A percentile compares a stretch with the other conserved stretches of the same genome.
phyloP scores from a whole-genome alignment of 2,888 invertebrate species.

The Eilema griseolum region DNA sequence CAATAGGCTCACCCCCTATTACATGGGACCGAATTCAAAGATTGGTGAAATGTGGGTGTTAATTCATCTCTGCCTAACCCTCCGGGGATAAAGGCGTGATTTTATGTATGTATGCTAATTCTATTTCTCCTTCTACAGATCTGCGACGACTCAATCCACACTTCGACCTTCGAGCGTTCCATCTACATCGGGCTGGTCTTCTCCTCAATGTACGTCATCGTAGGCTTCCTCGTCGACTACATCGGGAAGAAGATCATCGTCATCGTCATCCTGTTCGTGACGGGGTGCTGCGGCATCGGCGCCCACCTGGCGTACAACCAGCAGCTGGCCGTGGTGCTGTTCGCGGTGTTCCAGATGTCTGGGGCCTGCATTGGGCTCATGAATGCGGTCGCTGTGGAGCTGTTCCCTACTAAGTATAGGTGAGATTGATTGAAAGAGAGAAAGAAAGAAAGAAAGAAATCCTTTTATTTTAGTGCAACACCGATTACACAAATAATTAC shows the following conservation, averaged over 20 bases:
- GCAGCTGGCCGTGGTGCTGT: slow-evolving; percentile 86
- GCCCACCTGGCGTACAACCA: slow-evolving; percentile 88
- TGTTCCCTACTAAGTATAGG: slow-evolving; percentile 87
- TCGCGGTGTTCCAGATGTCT: slow-evolving; percentile 85
- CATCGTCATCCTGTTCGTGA: slow-evolving; percentile 78
- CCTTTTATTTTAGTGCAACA: too few species aligned
- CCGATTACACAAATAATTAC: too few species aligned
- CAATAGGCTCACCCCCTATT: too few species aligned
- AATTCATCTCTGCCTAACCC: too few species aligned
- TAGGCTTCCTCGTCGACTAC: slow-evolving; percentile 87
- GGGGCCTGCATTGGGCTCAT: slow-evolving; percentile 87
- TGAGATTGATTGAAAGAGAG: too few species aligned
- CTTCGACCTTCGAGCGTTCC: slow-evolving; percentile 88
- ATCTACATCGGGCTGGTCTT: slow-evolving; percentile 89
- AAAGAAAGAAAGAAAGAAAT: too few species aligned
- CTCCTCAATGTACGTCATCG: slow-evolving; percentile 88
- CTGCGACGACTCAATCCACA: slow-evolving; percentile 87
- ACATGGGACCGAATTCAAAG: too few species aligned
- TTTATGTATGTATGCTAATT: too few species aligned
- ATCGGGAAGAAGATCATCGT: slow-evolving; percentile 86
- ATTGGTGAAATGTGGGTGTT: too few species aligned
- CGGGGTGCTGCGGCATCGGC: slow-evolving; percentile 86
- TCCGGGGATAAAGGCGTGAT: too few species aligned
- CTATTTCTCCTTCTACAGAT: slow-evolving; percentile 51
- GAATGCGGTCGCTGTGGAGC: slow-evolving; percentile 86